Evolutionary conservation across 2,888 invertebrate genomes (phyloP).

Genomic region (Sinopyrophorus schimmeli): DNA sequence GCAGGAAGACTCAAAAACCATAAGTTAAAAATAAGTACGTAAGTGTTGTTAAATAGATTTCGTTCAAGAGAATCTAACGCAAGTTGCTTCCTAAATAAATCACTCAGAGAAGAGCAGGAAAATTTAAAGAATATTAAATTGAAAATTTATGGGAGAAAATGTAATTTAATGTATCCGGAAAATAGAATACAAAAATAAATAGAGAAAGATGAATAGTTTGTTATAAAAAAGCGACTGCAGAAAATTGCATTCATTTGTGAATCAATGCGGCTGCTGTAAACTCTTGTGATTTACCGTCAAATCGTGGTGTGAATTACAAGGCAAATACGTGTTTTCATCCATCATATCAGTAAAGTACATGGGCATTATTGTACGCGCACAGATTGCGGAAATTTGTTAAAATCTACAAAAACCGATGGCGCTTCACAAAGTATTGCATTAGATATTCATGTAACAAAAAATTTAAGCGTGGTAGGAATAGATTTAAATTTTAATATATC

Average conservation of each 20-base stretch:
- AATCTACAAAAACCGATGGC: not conserved
- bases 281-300: constrained; percentile 6
- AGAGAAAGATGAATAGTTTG: constrained; percentile 3
- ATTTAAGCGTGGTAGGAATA: too few relatives aligned
- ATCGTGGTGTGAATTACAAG: constrained; percentile 15
- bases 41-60: too few relatives aligned
- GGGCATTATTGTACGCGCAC: constrained; percentile 9
- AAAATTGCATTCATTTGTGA: constrained; percentile 18
- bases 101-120: too few relatives aligned
- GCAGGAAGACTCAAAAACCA: too few relatives aligned
- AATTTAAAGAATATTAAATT: too few relatives aligned
- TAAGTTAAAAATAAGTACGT: too few relatives aligned
- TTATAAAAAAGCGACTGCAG: constrained; percentile 7
- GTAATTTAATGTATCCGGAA: constrained; percentile 8
- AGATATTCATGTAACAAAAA: too few relatives aligned
- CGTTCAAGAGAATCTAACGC: too few relatives aligned
- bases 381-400: constrained; percentile 1
- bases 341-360: constrained; percentile 9
- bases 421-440: too few relatives aligned
- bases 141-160: constrained; percentile 7
- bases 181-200: constrained; percentile 1
- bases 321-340: constrained; percentile 16
- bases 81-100: too few relatives aligned
- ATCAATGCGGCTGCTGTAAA: constrained; percentile 18
- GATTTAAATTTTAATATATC: too few relatives aligned